Conservation (phyloP, 2,888 invertebrate species). For the Drosophila lacicola region DNA sequence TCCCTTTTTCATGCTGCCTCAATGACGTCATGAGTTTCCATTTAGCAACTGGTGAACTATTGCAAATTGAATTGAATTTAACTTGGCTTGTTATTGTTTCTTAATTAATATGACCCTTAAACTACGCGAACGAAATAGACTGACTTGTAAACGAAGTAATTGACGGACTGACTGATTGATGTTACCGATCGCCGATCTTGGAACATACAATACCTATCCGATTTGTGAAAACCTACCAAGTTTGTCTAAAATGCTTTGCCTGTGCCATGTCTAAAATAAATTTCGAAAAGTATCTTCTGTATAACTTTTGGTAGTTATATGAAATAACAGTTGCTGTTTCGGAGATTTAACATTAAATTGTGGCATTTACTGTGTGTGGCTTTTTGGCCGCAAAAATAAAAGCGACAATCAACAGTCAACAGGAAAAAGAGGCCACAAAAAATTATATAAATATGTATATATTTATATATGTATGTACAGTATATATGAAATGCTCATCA, state of each 20-base stretch:
- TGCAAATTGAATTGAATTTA: constrained; percentile 2
- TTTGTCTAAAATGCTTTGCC: not conserved
- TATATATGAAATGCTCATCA: constrained; percentile 75
- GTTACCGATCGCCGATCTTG: not conserved
- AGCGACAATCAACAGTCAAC: constrained; percentile 57
- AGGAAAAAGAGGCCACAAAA: constrained; percentile 24
- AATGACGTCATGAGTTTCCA: constrained; percentile 8
- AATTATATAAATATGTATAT: constrained; percentile 28
- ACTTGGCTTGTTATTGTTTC: not conserved
- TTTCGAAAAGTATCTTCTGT: too few relatives aligned
- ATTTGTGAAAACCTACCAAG: not conserved
- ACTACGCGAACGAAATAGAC: not conserved
- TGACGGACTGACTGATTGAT: not conserved
- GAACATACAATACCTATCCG: too few relatives aligned
- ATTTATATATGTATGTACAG: constrained; percentile 28
- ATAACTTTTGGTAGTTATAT: too few relatives aligned
- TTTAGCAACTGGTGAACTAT: constrained; percentile 3
- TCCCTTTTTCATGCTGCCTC: constrained; percentile 10
- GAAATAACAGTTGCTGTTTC: not conserved
- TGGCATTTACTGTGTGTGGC: constrained; percentile 38
- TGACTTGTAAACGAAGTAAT: too few relatives aligned
- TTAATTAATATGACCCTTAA: not conserved
- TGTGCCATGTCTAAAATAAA: too few relatives aligned
- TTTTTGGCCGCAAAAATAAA: constrained; percentile 51
- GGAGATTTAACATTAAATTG: constrained; percentile 43